Conservation (phyloP, 2,888 invertebrate genomes). For the Atethmia centrago region DNA sequence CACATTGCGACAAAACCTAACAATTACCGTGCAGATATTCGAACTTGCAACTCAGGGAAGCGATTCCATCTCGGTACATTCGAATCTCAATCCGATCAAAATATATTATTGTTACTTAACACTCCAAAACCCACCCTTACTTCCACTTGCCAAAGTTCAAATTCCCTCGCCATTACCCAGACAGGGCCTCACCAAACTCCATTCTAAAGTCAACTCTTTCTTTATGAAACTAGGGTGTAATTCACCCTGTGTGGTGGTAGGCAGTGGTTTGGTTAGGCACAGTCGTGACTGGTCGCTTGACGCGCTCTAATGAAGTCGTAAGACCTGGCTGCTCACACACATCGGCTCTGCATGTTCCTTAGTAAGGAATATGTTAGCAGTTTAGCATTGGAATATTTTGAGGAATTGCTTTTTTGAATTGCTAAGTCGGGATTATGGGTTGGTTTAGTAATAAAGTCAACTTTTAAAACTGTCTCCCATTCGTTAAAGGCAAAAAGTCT, state of each 20-base stretch:
- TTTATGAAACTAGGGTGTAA: neutral
- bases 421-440: neutral
- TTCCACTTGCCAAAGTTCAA: rapidly evolving
- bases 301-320: conserved; percentile 87
- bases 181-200: neutral
- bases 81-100: conserved; percentile 67
- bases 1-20: conserved; percentile 60
- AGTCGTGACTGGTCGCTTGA: conserved; percentile 84
- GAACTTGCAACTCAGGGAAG: conserved; percentile 66
- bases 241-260: conserved; percentile 22
- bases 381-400: conserved; percentile 35
- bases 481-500: no score
- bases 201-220: conserved; percentile 15
- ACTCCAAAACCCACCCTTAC: conserved; percentile 26
- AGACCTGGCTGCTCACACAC: conserved; percentile 70
- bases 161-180: neutral
- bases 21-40: conserved; percentile 68
- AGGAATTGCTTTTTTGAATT: conserved; percentile 34
- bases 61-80: conserved; percentile 65
- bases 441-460: neutral
- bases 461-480: neutral
- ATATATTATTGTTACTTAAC: conserved; percentile 45
- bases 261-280: conserved; percentile 62
- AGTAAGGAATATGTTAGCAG: conserved; percentile 58
- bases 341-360: conserved; percentile 52